Percentiles rank a stretch among this genome's conserved stretches.
Evolutionary conservation across 2,113 vertebrate genomes (phyloP).

Genomic region (Dromas ardeola): DNA sequence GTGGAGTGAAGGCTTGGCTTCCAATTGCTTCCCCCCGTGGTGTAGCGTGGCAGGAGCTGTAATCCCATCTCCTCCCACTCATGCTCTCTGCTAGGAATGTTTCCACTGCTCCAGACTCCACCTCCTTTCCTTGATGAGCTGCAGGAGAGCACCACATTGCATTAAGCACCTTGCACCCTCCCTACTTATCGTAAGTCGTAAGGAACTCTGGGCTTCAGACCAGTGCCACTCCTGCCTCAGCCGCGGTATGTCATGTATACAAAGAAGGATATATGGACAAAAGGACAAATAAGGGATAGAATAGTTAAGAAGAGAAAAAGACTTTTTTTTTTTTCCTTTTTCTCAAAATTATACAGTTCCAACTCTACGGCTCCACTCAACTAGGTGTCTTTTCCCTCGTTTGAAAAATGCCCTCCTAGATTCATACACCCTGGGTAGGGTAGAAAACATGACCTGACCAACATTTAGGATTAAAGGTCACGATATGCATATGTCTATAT

Average conservation of each 20-base stretch:
- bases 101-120: not conserved
- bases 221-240: not conserved
- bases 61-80: not conserved
- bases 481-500: not conserved
- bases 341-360: not conserved
- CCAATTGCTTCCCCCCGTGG: not conserved
- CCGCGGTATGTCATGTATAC: fast-evolving
- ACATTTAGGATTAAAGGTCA: not conserved
- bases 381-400: not conserved
- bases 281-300: not conserved
- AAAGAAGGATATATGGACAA: not conserved
- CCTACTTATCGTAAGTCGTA: not conserved
- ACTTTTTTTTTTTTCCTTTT: fast-evolving
- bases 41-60: not conserved
- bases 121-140: not conserved
- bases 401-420: not conserved
- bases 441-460: not conserved
- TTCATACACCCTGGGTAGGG: not conserved
- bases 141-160: not conserved
- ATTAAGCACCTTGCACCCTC: not conserved
- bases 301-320: not conserved
- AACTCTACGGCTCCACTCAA: not conserved
- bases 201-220: not conserved
- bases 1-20: not conserved
- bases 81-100: not conserved